Conservation (phyloP, 2,113 vertebrate genomes). For the Echinops telfairi region DNA sequence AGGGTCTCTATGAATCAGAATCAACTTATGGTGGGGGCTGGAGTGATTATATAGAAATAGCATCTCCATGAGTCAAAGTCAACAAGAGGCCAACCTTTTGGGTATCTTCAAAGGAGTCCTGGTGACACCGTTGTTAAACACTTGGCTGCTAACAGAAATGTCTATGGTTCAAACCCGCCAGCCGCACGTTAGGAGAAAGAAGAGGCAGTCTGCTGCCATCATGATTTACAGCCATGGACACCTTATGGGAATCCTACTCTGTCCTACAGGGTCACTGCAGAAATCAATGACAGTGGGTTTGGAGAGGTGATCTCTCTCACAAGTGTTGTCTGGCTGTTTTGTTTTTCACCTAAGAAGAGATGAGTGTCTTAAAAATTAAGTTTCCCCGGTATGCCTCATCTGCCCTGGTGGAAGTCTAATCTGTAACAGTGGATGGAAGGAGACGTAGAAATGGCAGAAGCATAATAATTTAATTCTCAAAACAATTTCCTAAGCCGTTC, state of each 20-base stretch:
- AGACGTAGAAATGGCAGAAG: conserved; percentile 31
- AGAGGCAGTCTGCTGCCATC: not conserved
- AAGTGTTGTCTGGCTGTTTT: not conserved
- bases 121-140: not conserved
- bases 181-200: not conserved
- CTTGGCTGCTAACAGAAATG: too few relatives aligned
- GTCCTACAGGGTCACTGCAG: not conserved
- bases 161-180: not conserved
- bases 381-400: not conserved
- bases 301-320: not conserved
- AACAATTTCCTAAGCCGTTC: conserved; percentile 59
- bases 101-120: not conserved
- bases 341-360: conserved; percentile 20
- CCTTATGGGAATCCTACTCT: too few relatives aligned
- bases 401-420: conserved; percentile 33
- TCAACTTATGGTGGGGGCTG: too few relatives aligned
- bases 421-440: conserved; percentile 23
- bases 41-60: too few relatives aligned
- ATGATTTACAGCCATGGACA: not conserved
- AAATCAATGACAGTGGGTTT: not conserved
- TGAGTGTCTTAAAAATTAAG: not conserved
- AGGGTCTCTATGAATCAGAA: too few relatives aligned
- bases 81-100: not conserved
- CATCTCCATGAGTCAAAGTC: too few relatives aligned
- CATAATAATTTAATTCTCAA: conserved; percentile 66